Evolutionary conservation across 2,888 invertebrate species (phyloP), one percentile per base, ranked within the genome.

Genomic region (Crepidodera aurea): DNA sequence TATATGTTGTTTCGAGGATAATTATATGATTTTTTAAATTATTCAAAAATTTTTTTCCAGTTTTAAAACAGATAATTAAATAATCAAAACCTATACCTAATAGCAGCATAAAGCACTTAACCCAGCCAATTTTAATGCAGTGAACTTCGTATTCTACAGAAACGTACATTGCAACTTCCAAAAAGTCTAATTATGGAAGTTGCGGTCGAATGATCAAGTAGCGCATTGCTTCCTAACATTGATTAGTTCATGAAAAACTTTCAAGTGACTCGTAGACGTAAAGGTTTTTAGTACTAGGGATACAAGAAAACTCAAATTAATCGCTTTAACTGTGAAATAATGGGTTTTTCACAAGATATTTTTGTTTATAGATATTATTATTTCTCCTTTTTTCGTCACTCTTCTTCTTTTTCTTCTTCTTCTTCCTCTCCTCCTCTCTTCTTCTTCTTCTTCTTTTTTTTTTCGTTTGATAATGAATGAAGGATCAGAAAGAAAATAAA

Each of bases 171-270:
- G 22, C 39, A 60, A 54, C 54, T 62, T 51, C 48, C 53, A 60
- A 54, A 74, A 73, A 75, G 72, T 70, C 72, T 75, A 77, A 77
- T 77, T 75, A 77, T 76, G 65, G 68, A 73, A 76, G 74, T 74
- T 76, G 73, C 64, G 74, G 73, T 71, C 70, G 69, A 67, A 69
- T 71, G 71, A 72, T 72, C 74, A 71, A 56, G 71, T 67, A 66
- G 69, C 66, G 72, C 73, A 73, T 71, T 71, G 71, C 73, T 72
- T 72, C 69, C 71, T 71, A 73, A 76, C 77, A 73, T 75, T 78
- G 76, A 78, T 77, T 78, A 75, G 75, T 76, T 75, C 72, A 71
- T 71, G 73, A 73, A 76, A 77, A 77, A 76, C 68, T 75, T 74
- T 72, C 71, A 68, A 77, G 75, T 73, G 74, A 73, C 75, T 73